Conservation (phyloP, 1,140 invertebrate species). For the Onthophagus taurus region DNA sequence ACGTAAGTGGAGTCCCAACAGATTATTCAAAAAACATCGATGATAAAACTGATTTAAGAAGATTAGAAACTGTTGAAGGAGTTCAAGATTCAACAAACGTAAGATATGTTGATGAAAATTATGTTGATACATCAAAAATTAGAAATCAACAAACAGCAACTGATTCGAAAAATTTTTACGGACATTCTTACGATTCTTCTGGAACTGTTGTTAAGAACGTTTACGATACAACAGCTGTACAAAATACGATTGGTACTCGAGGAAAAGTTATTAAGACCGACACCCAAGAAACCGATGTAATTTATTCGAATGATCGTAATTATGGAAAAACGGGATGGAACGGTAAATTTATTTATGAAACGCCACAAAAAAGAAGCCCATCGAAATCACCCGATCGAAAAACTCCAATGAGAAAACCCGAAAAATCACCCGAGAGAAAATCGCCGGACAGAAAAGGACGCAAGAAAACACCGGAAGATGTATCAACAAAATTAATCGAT, state of each 20-base stretch:
- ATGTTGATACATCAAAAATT: slow-evolving; percentile 22
- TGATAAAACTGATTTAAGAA: no score
- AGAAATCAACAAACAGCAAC: slow-evolving; percentile 21
- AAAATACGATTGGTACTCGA: slow-evolving; percentile 31
- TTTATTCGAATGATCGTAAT: slow-evolving; percentile 32
- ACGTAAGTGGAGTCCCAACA: no score
- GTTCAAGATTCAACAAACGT: no score
- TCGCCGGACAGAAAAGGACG: background rate
- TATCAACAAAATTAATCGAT: background rate
- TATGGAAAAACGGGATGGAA: slow-evolving; percentile 35
- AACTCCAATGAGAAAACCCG: slow-evolving; percentile 6
- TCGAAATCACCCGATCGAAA: background rate
- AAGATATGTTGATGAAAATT: slow-evolving; percentile 21
- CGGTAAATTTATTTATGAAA: slow-evolving; percentile 30
- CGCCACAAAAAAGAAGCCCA: slow-evolving; percentile 12
- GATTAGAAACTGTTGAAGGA: no score
- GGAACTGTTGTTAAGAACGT: slow-evolving; percentile 26
- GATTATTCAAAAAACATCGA: no score
- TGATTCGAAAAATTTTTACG: slow-evolving; percentile 30
- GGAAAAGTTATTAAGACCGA: slow-evolving; percentile 27
- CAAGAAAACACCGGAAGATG: background rate
- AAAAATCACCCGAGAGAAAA: slow-evolving; percentile 8
- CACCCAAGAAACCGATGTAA: slow-evolving; percentile 25
- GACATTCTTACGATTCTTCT: slow-evolving; percentile 24
- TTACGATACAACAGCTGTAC: slow-evolving; percentile 30